Percentiles rank a stretch among this genome's conserved stretches.
Evolutionary conservation across 2,113 vertebrate genomes (phyloP).

Genomic region (Pleuronectes platessa): DNA sequence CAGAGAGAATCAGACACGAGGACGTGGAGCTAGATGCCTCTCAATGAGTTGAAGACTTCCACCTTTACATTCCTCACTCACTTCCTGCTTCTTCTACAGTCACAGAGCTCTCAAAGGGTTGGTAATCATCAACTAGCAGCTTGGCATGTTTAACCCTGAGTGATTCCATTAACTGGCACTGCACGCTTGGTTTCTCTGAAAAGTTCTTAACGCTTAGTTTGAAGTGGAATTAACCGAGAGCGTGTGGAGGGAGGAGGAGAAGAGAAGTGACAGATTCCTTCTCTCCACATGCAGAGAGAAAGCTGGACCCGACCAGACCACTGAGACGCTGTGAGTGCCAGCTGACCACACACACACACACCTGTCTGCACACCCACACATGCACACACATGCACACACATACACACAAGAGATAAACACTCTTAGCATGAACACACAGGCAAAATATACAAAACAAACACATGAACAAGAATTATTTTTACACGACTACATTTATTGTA

Average conservation of each 20-base stretch:
- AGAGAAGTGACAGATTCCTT: constrained; percentile 73
- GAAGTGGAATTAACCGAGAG: constrained; percentile 31
- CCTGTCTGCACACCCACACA: not conserved
- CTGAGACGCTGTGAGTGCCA: constrained; percentile 72
- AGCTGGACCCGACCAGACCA: constrained; percentile 68
- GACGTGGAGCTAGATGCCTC: not conserved
- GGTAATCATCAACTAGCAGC: constrained; percentile 43
- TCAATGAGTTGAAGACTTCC: no score
- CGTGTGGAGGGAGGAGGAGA: constrained; percentile 14
- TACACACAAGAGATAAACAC: constrained; percentile 12
- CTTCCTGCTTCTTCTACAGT: constrained; percentile 12
- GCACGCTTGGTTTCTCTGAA: not conserved
- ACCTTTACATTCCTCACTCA: constrained; percentile 17
- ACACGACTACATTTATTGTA: no score
- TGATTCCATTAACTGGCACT: constrained; percentile 15
- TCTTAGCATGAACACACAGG: not conserved
- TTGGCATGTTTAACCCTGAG: constrained; percentile 40
- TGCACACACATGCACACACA: constrained; percentile 26
- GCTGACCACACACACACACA: constrained; percentile 38
- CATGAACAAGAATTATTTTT: constrained; percentile 1
- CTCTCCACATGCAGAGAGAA: constrained; percentile 74
- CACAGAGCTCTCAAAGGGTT: not conserved
- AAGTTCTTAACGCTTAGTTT: constrained; percentile 1
- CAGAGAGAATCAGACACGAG: not conserved
- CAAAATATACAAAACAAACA: not conserved